These are phyloP conservation scores for Muraenolepis orangiensis DNA, from an alignment of 2,797 vertebrate genomes.

Conservation along the genomic window DNA sequence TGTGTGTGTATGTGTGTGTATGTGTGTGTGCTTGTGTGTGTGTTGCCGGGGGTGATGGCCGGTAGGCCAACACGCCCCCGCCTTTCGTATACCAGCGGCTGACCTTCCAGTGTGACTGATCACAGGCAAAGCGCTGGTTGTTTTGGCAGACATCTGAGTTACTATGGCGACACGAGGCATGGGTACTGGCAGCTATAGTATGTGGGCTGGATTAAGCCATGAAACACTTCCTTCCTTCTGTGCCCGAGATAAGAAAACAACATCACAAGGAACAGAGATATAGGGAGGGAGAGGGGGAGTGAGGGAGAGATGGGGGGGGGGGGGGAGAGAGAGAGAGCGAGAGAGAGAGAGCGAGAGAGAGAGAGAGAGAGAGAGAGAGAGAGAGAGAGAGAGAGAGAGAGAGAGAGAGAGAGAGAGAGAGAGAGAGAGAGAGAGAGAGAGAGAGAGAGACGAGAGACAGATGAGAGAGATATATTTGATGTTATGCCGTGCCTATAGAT, in stretches of 20 bases:
- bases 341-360: slow-evolving; percentile 4
- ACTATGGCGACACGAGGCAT: slow-evolving; percentile 45
- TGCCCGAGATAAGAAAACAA: not conserved
- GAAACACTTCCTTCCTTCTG: not conserved
- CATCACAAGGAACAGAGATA: not conserved
- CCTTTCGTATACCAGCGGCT: slow-evolving; percentile 15
- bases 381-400: not conserved
- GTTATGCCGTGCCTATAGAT: not conserved
- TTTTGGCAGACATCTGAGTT: slow-evolving; percentile 42
- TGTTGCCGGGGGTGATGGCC: not conserved
- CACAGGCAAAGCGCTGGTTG: slow-evolving; percentile 22
- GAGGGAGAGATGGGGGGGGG: not conserved
- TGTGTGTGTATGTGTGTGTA: slow-evolving; percentile 2
- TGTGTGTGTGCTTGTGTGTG: not conserved
- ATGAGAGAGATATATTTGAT: slow-evolving; percentile 32
- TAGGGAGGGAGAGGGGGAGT: not conserved
- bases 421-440: not conserved
- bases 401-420: not conserved
- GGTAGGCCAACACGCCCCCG: slow-evolving; percentile 1
- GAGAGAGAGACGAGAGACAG: slow-evolving; percentile 30
- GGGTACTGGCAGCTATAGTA: slow-evolving; percentile 19
- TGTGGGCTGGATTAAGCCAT: slow-evolving; percentile 37
- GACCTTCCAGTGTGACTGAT: slow-evolving; percentile 34
- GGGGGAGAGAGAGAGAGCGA: slow-evolving; percentile 3
- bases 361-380: not conserved